These are phyloP conservation scores for Xylocampa areola DNA, from an alignment of 2,888 invertebrate species.

Conservation along the genomic window DNA sequence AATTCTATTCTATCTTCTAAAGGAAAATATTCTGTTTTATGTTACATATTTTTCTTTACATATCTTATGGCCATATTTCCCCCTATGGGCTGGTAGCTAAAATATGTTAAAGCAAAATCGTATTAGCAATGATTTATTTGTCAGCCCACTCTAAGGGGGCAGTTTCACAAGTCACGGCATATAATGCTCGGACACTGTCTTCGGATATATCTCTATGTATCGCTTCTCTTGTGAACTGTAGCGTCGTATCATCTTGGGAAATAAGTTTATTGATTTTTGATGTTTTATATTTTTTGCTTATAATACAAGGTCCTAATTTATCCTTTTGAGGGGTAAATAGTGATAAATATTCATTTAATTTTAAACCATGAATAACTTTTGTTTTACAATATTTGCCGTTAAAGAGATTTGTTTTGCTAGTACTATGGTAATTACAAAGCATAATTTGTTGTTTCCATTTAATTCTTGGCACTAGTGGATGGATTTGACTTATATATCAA, in stretches of 20 bases:
- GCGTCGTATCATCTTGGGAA: slow-evolving; percentile 37
- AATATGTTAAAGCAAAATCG: slow-evolving; percentile 83
- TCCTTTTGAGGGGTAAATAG: no score
- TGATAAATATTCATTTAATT: no score
- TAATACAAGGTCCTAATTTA: no score
- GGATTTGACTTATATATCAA: no score
- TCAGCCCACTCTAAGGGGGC: slow-evolving; percentile 72
- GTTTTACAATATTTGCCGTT: no score
- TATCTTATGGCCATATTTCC: slow-evolving; percentile 23
- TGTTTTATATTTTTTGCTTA: neutral
- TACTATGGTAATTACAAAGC: no score
- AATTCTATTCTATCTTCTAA: no score
- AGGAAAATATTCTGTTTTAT: no score
- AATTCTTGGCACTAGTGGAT: no score
- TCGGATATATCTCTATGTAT: slow-evolving; percentile 26
- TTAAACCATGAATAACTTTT: no score
- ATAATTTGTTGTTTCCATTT: no score
- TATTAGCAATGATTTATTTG: slow-evolving; percentile 87
- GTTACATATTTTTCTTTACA: neutral
- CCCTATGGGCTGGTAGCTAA: slow-evolving; percentile 62
- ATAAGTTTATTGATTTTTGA: slow-evolving; percentile 3
- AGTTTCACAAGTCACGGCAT: slow-evolving; percentile 82
- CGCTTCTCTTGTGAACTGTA: slow-evolving; percentile 19
- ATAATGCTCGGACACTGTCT: slow-evolving; percentile 82
- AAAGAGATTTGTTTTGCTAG: no score